These are phyloP conservation scores for Anniella stebbinsi DNA, from an alignment of 2,797 vertebrate species.

Conservation along the genomic window DNA sequence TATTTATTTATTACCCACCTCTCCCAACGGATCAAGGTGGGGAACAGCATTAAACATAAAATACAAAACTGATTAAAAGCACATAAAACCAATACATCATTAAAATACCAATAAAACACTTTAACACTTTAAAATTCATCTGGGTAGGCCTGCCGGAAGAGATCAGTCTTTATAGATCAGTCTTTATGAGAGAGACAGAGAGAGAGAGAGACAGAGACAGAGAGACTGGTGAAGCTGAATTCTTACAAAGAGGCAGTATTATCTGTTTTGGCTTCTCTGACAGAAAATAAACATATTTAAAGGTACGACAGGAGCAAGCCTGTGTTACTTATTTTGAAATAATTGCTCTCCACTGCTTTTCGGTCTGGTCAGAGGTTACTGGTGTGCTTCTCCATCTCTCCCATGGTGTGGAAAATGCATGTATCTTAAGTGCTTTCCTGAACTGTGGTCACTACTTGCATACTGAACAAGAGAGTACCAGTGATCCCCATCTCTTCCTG, in stretches of 20 bases:
- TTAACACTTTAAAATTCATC: no score
- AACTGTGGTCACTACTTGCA: constrained; percentile 1
- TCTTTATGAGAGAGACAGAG: not conserved
- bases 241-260: not conserved
- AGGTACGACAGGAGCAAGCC: constrained; percentile 1
- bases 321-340: constrained; percentile 14
- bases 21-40: no score
- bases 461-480: not conserved
- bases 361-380: constrained; percentile 2
- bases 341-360: constrained; percentile 26
- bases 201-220: not conserved
- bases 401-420: not conserved
- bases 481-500: not conserved
- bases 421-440: constrained; percentile 16
- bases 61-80: no score
- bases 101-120: no score
- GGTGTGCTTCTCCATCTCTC: not conserved
- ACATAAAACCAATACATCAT: no score
- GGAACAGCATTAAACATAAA: no score
- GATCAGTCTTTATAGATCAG: no score
- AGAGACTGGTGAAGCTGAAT: not conserved
- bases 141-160: no score
- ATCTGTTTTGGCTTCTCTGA: not conserved
- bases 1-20: no score
- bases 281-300: constrained; percentile 1